Conservation (phyloP, 2,888 invertebrate species). For the Listrodromus nycthemerus region DNA sequence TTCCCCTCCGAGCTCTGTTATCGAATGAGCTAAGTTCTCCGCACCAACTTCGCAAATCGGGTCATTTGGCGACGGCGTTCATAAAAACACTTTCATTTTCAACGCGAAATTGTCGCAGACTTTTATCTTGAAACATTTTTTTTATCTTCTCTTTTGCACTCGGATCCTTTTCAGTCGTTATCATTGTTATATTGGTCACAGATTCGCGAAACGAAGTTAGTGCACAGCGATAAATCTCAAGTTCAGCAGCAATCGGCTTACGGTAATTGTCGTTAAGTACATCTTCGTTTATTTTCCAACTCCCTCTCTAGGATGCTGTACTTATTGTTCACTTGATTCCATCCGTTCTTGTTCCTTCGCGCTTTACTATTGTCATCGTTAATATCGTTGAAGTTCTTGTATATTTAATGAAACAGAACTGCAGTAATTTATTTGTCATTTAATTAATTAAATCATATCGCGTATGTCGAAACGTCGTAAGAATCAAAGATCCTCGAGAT, state of each 20-base stretch:
- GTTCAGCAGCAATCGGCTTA: no score
- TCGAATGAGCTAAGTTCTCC: conserved; percentile 70
- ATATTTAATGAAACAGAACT: neutral
- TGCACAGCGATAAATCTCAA: no score
- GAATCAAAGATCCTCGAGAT: conserved; percentile 11
- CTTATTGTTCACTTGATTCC: neutral
- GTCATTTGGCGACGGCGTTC: conserved; percentile 59
- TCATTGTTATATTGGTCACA: no score
- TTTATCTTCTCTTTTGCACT: neutral
- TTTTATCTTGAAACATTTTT: neutral
- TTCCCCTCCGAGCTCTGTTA: conserved; percentile 67
- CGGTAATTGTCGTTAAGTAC: conserved; percentile 21
- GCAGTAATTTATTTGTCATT: neutral
- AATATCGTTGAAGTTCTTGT: neutral
- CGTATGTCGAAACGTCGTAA: conserved; percentile 9
- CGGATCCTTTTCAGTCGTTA: neutral
- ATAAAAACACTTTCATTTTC: conserved; percentile 46
- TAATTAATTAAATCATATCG: neutral
- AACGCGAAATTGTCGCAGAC: neutral
- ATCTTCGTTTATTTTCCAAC: conserved; percentile 64
- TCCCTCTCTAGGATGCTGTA: conserved; percentile 29
- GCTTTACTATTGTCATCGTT: neutral
- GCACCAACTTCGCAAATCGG: conserved; percentile 67
- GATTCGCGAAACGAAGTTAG: no score
- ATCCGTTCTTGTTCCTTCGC: neutral